These are phyloP conservation scores for Epizoanthus scotinus DNA, from an alignment of 92 coral and sea anemone species.

Conservation along the genomic window DNA sequence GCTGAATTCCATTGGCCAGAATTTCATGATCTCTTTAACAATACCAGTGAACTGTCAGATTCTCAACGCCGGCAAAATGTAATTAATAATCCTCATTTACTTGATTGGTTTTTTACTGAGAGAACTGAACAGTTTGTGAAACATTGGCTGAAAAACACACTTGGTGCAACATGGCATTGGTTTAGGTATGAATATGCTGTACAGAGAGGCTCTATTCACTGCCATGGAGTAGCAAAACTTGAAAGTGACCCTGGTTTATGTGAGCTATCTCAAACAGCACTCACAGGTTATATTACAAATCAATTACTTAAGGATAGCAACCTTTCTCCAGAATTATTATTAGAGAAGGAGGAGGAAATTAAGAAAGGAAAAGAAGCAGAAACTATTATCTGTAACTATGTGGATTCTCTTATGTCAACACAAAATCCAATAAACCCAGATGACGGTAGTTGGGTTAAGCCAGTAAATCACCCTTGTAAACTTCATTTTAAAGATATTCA, in stretches of 20 bases:
- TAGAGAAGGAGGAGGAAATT: conserved; percentile 38
- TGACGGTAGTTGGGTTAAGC: conserved; percentile 47
- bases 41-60: background rate
- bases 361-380: conserved; percentile 55
- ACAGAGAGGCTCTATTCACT: conserved; percentile 71
- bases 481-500: conserved; percentile 34
- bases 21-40: conserved; percentile 6
- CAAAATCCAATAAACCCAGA: conserved; percentile 37
- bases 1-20: conserved; percentile 38
- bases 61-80: conserved; percentile 41
- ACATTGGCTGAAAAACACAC: conserved; percentile 52
- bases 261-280: conserved; percentile 55
- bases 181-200: conserved; percentile 71
- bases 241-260: conserved; percentile 61
- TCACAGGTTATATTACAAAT: conserved; percentile 42
- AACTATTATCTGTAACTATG: conserved; percentile 41
- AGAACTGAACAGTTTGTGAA: conserved; percentile 65
- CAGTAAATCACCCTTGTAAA: conserved; percentile 47
- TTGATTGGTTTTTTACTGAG: conserved; percentile 67
- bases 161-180: conserved; percentile 65
- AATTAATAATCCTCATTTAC: conserved; percentile 46
- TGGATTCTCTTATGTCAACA: conserved; percentile 49
- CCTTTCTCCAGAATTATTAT: background rate
- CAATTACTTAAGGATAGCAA: conserved; percentile 2
- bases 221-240: conserved; percentile 75